A percentile compares a stretch with the other conserved stretches of the same genome.
Conservation (phyloP, 2,113 vertebrate genomes). For the human region GRCh38 chr2:33257501-33258000, state of each 20-base stretch:
- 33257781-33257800: background rate
- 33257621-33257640: background rate
- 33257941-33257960: background rate
- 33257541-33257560: conserved; percentile 62
- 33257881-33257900: background rate
- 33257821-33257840: conserved; percentile 18
- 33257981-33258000: background rate
- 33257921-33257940: too few species aligned
- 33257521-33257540: background rate
- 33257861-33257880: background rate
- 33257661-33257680: background rate
- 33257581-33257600: background rate
- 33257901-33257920: background rate
- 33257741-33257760: background rate
- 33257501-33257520: conserved; percentile 89
- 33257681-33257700: background rate
- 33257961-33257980: background rate
- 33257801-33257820: background rate
- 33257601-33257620: background rate
- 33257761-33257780: background rate
- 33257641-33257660: background rate
- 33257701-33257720: background rate
- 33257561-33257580: conserved; percentile 61
- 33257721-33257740: background rate
- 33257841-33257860: background rate